Evolutionary conservation across 2,113 vertebrate species (phyloP).

Genomic region (Leptobrachium ailaonicum): DNA sequence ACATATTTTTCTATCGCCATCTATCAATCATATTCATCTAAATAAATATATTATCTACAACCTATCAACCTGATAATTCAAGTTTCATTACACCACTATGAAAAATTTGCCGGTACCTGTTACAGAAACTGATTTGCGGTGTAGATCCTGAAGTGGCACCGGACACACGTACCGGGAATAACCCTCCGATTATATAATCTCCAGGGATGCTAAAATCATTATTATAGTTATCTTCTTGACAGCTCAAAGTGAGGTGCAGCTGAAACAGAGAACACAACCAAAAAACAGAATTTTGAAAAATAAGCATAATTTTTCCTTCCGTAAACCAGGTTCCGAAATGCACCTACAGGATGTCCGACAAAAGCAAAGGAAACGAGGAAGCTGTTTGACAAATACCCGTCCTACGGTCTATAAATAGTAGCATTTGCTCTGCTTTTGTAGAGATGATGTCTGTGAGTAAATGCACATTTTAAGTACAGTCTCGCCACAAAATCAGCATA

Average conservation of each 20-base stretch:
- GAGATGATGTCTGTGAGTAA: background rate
- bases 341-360: background rate
- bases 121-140: slow-evolving; percentile 50
- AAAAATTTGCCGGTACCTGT: slow-evolving; percentile 51
- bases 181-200: slow-evolving; percentile 50
- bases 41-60: too few species aligned
- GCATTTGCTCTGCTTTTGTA: slow-evolving; percentile 1
- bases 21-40: too few species aligned
- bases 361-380: background rate
- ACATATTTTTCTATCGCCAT: too few species aligned
- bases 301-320: slow-evolving; percentile 38
- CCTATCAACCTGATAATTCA: too few species aligned
- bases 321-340: background rate
- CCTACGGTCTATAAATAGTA: background rate
- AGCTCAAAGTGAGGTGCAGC: slow-evolving; percentile 19
- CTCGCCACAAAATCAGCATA: slow-evolving; percentile 32
- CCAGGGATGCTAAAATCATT: slow-evolving; percentile 48
- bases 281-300: background rate
- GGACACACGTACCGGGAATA: slow-evolving; percentile 52
- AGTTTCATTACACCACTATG: too few species aligned
- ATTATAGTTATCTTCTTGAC: background rate
- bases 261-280: slow-evolving; percentile 13
- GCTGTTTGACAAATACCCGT: background rate
- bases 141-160: background rate
- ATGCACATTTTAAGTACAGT: background rate